Evolutionary conservation across 2,113 vertebrate species (phyloP), one percentile per base, ranked within the genome.

Genomic region (Panthera tigris): DNA sequence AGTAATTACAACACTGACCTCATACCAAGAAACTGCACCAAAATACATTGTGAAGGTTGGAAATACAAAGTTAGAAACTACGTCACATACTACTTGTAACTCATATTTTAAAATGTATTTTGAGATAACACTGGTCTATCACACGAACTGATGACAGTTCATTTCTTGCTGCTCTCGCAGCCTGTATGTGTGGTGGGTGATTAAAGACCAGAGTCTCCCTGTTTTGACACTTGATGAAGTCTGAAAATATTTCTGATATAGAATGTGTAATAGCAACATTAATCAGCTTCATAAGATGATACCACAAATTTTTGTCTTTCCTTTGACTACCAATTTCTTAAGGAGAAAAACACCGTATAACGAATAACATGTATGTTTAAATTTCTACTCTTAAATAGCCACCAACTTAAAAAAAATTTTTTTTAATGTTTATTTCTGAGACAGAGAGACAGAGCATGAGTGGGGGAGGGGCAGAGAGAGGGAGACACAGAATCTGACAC

Each of bases 181-280:
- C 39, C 25, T 78, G 19, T 21, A 48, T 50, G 66, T 96, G 50
- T 61, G 29, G 29, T 31, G 69, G 39, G 57, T 94, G 90, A 97
- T 97, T 95, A 94, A 98, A 95, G 94, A 94, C 55, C 18, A 73
- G 52, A 14, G 31, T 71, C 65, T 94, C 36, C 7, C 48, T 90
- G n/a, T 91, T 96, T 94, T 95, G 96, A 94, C 94, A 97, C 88
- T 73, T 92, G 82, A 97, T 94, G 92, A 90, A 91, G 71, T 87
- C 90, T 97, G 87, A 90, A 97, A 95, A 96, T 95, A 71, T 66
- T 96, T 95, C 66, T 89, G 76, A 65, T 68, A 90, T 3, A 90
- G 41, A 96, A 87, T 71, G 33, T 90, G 14, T 66, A 93, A 96
- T 71, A 96, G 66, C 55, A 96, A 81, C 68, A 96, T 96, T 94